A percentile compares a stretch with the other conserved stretches of the same genome.
phyloP scores from a whole-genome alignment of 2,113 vertebrate species.

The Ammodytes dubius region DNA sequence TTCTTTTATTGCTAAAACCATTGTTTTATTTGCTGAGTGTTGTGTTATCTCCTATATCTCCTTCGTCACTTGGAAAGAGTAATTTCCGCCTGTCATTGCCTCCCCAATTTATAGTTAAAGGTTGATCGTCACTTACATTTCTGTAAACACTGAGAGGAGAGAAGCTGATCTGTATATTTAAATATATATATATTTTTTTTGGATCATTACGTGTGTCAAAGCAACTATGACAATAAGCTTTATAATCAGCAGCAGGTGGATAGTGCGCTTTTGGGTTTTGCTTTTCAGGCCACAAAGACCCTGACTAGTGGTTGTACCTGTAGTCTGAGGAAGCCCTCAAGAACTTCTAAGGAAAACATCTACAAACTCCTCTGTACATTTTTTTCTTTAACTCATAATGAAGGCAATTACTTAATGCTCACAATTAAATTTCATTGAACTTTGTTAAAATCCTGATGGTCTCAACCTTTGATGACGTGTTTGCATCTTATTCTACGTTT shows the following conservation, averaged over 20 bases:
- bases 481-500: not conserved
- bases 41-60: not conserved
- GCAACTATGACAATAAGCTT: not conserved
- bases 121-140: not conserved
- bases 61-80: not conserved
- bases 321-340: not conserved
- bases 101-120: no score
- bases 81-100: no score
- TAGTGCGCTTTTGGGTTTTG: not conserved
- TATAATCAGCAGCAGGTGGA: not conserved
- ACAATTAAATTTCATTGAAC: not conserved
- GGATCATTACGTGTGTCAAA: not conserved
- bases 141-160: not conserved
- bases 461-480: not conserved
- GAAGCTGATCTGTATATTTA: not conserved
- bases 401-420: not conserved
- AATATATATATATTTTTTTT: not conserved
- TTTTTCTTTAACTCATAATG: no score
- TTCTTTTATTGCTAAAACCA: no score
- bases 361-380: not conserved
- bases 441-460: not conserved
- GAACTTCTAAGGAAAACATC: not conserved
- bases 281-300: not conserved
- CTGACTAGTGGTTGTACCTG: not conserved
- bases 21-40: not conserved